Evolutionary conservation across 2,113 vertebrate species (phyloP).

Genomic region (Phyllostomus hastatus): DNA sequence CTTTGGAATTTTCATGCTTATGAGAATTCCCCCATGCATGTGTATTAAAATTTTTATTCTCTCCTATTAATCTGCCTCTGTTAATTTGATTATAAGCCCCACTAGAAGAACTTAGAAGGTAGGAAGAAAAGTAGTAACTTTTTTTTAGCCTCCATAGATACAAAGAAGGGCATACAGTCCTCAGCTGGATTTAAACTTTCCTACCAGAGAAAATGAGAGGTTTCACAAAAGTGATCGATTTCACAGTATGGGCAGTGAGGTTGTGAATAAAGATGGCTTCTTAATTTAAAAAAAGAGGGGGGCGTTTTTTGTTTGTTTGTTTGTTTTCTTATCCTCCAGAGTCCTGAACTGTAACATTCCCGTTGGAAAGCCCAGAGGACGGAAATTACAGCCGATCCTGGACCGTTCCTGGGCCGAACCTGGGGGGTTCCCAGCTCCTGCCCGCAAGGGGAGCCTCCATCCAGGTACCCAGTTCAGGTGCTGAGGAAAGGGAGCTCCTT

Average conservation of each 20-base stretch:
- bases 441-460: not conserved
- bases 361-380: not conserved
- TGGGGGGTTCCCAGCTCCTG: not conserved
- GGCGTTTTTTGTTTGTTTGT: not conserved
- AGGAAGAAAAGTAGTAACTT: not conserved
- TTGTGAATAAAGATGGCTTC: not conserved
- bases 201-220: slow-evolving; percentile 3
- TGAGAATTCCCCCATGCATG: not conserved
- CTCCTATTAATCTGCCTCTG: not conserved
- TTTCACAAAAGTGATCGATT: slow-evolving; percentile 17
- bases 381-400: not conserved
- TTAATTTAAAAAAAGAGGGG: not conserved
- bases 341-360: not conserved
- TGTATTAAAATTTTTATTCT: not conserved
- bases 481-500: not conserved
- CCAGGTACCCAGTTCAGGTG: not conserved
- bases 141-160: not conserved
- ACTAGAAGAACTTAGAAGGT: not conserved
- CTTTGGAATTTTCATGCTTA: not conserved
- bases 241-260: not conserved
- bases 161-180: not conserved
- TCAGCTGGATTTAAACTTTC: not conserved
- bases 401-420: not conserved
- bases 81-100: not conserved
- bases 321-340: not conserved